phyloP scores from a whole-genome alignment of 2,888 invertebrate species.

The Pinctada fucata region DNA sequence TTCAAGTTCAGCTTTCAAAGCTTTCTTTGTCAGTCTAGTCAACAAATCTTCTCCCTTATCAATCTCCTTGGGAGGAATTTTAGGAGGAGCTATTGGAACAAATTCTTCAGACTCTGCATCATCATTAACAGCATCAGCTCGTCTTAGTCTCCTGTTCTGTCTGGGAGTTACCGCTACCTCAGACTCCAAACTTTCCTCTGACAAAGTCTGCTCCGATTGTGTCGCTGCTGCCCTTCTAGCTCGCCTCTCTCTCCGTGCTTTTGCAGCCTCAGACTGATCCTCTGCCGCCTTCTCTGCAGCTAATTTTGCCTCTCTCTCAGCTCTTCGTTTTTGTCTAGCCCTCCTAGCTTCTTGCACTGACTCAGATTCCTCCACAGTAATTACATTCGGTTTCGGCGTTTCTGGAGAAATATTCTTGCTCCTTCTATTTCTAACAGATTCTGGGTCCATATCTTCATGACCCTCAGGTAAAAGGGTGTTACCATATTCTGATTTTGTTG shows the following conservation, averaged over 20 bases:
- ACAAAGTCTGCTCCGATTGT: neutral
- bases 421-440: slow-evolving; percentile 15
- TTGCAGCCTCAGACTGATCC: slow-evolving; percentile 9
- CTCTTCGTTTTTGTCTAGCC: slow-evolving; percentile 17
- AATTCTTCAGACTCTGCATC: slow-evolving; percentile 4
- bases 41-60: slow-evolving; percentile 14
- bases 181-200: slow-evolving; percentile 23
- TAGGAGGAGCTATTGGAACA: neutral
- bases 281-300: slow-evolving; percentile 22
- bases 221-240: slow-evolving; percentile 16
- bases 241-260: slow-evolving; percentile 21
- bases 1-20: slow-evolving; percentile 18
- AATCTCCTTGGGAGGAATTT: neutral
- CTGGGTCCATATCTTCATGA: neutral
- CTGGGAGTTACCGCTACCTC: neutral
- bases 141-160: slow-evolving; percentile 10
- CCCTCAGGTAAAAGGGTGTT: neutral
- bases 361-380: slow-evolving; percentile 20
- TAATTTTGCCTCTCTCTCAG: slow-evolving; percentile 25
- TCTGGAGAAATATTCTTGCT: slow-evolving; percentile 23
- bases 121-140: slow-evolving; percentile 26
- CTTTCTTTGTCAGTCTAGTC: slow-evolving; percentile 25
- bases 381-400: slow-evolving; percentile 15
- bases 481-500: neutral
- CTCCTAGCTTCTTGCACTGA: slow-evolving; percentile 23